These are phyloP conservation scores for Ypsolopha scabrella DNA, from an alignment of 2,888 invertebrate species.

Conservation along the genomic window DNA sequence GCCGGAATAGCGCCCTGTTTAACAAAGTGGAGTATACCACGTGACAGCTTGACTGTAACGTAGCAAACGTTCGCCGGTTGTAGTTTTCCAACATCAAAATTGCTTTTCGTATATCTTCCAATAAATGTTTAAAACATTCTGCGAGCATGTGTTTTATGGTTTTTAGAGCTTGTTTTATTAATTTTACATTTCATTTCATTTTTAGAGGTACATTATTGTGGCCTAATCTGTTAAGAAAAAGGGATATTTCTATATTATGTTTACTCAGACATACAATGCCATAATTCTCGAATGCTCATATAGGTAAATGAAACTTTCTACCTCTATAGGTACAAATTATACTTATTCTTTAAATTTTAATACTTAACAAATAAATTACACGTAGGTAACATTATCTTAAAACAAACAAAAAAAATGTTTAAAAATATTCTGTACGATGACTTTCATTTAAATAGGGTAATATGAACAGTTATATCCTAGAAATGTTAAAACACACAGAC, in stretches of 20 bases:
- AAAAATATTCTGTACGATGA: not conserved
- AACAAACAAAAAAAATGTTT: too few species aligned
- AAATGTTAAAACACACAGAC: not conserved
- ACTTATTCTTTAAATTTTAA: too few species aligned
- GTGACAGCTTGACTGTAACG: slow-evolving; percentile 24
- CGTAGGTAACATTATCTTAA: too few species aligned
- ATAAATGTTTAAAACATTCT: slow-evolving; percentile 62
- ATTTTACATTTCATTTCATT: slow-evolving; percentile 38
- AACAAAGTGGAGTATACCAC: slow-evolving; percentile 27
- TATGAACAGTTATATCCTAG: too few species aligned
- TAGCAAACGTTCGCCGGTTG: slow-evolving; percentile 41
- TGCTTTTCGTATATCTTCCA: slow-evolving; percentile 58
- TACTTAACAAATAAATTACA: too few species aligned
- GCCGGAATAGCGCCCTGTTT: too few species aligned
- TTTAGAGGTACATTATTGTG: slow-evolving; percentile 5
- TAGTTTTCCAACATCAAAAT: slow-evolving; percentile 57
- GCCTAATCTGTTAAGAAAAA: too few species aligned
- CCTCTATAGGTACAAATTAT: too few species aligned
- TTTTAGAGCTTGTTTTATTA: slow-evolving; percentile 62
- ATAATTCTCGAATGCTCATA: too few species aligned
- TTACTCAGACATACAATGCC: too few species aligned
- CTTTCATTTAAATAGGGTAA: not conserved
- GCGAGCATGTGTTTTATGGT: slow-evolving; percentile 66
- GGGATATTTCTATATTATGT: too few species aligned
- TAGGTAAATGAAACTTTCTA: too few species aligned